These are phyloP conservation scores for Chaetura pelagica DNA, from an alignment of 2,113 vertebrate genomes.

Conservation along the genomic window DNA sequence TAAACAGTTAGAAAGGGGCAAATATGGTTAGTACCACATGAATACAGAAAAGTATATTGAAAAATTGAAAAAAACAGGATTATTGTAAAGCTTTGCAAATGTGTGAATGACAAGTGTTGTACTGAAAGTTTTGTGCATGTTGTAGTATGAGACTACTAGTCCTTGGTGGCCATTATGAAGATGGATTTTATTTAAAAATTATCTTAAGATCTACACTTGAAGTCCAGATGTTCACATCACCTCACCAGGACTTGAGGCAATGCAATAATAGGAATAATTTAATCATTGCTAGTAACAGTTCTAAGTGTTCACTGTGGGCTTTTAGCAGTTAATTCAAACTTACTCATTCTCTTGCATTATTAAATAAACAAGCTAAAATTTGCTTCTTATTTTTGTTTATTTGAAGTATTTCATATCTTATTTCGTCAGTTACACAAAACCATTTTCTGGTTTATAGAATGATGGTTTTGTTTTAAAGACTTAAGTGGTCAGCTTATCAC, in stretches of 20 bases:
- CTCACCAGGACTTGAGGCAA: neutral
- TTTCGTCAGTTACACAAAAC: neutral
- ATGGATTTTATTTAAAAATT: conserved; percentile 30
- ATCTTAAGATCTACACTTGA: neutral
- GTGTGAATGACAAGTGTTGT: neutral
- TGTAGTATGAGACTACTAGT: neutral
- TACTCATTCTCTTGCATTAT: neutral
- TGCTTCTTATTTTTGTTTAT: neutral
- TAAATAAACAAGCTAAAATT: neutral
- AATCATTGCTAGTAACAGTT: neutral
- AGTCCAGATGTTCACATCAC: neutral
- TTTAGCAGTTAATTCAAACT: neutral
- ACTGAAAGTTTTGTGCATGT: neutral
- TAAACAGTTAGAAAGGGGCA: neutral
- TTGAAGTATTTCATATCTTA: neutral
- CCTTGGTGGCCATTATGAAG: neutral
- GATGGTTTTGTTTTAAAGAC: neutral
- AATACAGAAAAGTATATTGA: neutral
- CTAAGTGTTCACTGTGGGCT: neutral
- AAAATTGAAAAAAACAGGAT: neutral
- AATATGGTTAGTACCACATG: neutral
- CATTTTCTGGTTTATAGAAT: neutral
- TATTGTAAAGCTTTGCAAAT: neutral
- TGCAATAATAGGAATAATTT: neutral
- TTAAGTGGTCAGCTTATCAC: neutral